Evolutionary conservation across 2,113 vertebrate species (phyloP), one percentile per base, ranked within the genome.

Genomic region (Centropus unirufus): DNA sequence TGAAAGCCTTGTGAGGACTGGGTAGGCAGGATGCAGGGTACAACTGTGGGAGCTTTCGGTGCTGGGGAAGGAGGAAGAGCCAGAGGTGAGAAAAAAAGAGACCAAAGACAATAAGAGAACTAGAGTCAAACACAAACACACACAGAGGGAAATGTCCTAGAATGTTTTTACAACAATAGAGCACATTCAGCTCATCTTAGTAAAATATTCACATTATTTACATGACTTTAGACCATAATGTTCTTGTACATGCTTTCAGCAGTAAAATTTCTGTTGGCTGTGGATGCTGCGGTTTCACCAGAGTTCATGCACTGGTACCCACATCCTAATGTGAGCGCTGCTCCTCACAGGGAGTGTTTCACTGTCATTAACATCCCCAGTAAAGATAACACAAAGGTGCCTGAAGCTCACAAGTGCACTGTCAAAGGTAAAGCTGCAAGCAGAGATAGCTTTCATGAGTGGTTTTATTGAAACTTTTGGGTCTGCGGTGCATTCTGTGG

Each of bases 181-280:
- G 59, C 69, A 87, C 0, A 1, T 61, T 94, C 76, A 78, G 13
- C 44, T 97, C 63, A 78, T 89, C 79, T 83, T 87, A 94, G 83
- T 94, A 81, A 93, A 95, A 86, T 92, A 81, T 42, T 87, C 52
- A n/a, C 63, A 21, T 83, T 88, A 87, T 89, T 89, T 91, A 63
- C 44, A 13, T 93, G 76, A 84, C 94, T 94, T 92, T 52, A 94
- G 92, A 94, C 94, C 76, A 75, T 57, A 86, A 66, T 3, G 0
- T 79, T 79, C 72, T 79, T 70, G 81, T 69, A 29, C 11, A 4
- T 70, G 42, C 59, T 88, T 94, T 44, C 94, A 63, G 85, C 70
- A 90, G 44, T 58, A 80, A 67, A 83, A 81, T 87, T 70, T 80
- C 68, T 90, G 39, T 81, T 83, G 83, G 61, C 68, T 68, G 23